These are phyloP conservation scores for Anableps anableps DNA, from an alignment of 2,797 vertebrate species.

Conservation along the genomic window DNA sequence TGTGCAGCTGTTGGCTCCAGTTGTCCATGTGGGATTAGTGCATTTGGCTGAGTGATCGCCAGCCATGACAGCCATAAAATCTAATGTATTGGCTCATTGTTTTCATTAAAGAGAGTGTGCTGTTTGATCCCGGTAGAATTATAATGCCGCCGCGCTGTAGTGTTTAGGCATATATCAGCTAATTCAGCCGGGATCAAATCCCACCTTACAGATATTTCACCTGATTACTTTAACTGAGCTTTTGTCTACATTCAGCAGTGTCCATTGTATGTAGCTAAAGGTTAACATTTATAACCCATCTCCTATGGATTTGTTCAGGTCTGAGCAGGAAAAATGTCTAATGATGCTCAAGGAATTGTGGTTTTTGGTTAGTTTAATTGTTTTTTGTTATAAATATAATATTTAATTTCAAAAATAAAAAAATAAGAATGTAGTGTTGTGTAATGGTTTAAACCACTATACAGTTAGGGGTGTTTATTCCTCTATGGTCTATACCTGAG, in stretches of 20 bases:
- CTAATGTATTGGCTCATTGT: slow-evolving; percentile 72
- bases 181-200: slow-evolving; percentile 38
- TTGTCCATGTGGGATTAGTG: slow-evolving; percentile 74
- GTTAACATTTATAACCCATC: too few relatives aligned
- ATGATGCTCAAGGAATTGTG: not conserved
- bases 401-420: too few relatives aligned
- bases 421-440: too few relatives aligned
- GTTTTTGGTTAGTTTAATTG: not conserved
- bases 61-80: slow-evolving; percentile 62
- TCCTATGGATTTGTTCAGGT: not conserved
- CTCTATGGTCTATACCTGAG: too few relatives aligned
- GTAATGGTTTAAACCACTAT: too few relatives aligned
- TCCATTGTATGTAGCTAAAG: not conserved
- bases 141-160: slow-evolving; percentile 25
- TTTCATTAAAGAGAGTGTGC: slow-evolving; percentile 77
- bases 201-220: slow-evolving; percentile 18
- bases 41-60: slow-evolving; percentile 70
- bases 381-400: not conserved
- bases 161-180: slow-evolving; percentile 43
- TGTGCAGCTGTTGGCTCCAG: slow-evolving; percentile 78
- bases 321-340: not conserved
- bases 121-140: slow-evolving; percentile 59
- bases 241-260: not conserved
- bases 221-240: slow-evolving; percentile 26
- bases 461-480: too few relatives aligned